Evolutionary conservation across 2,113 vertebrate genomes (phyloP).

Genomic region (Ceyx melanurus): DNA sequence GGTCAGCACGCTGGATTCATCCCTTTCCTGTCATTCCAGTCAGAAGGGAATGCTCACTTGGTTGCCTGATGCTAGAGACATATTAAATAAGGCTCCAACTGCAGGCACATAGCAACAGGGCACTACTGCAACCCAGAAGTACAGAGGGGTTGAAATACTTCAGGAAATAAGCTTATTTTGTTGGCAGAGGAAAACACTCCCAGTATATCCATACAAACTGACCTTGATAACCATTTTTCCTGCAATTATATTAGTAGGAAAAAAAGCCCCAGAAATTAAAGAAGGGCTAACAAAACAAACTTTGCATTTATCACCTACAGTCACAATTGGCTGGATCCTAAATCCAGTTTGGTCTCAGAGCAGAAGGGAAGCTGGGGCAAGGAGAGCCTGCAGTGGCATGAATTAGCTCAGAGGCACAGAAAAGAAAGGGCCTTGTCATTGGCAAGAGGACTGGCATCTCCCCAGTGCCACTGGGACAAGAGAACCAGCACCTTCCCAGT

Average conservation of each 20-base stretch:
- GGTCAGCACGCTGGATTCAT: not conserved
- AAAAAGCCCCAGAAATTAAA: not conserved
- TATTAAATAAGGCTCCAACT: not conserved
- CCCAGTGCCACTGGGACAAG: not conserved
- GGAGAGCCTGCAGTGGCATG: not conserved
- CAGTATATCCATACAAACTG: constrained; percentile 36
- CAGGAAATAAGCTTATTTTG: constrained; percentile 41
- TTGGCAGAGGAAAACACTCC: constrained; percentile 52
- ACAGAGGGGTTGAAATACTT: not conserved
- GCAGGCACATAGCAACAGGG: not conserved
- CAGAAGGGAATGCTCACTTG: not conserved
- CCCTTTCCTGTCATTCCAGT: not conserved
- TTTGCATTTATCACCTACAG: not conserved
- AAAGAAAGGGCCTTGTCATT: constrained; percentile 8
- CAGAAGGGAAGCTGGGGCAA: constrained; percentile 6
- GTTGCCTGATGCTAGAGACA: not conserved
- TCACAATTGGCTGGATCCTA: not conserved
- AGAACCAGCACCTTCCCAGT: not conserved
- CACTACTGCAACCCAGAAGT: not conserved
- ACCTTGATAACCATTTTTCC: constrained; percentile 50
- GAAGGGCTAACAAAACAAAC: not conserved
- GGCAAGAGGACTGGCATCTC: not conserved
- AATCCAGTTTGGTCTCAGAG: not conserved
- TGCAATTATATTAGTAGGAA: constrained; percentile 40
- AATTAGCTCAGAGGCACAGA: constrained; percentile 7